Evolutionary conservation across 2,113 vertebrate species (phyloP).

Genomic region (Ardeotis arabs): DNA sequence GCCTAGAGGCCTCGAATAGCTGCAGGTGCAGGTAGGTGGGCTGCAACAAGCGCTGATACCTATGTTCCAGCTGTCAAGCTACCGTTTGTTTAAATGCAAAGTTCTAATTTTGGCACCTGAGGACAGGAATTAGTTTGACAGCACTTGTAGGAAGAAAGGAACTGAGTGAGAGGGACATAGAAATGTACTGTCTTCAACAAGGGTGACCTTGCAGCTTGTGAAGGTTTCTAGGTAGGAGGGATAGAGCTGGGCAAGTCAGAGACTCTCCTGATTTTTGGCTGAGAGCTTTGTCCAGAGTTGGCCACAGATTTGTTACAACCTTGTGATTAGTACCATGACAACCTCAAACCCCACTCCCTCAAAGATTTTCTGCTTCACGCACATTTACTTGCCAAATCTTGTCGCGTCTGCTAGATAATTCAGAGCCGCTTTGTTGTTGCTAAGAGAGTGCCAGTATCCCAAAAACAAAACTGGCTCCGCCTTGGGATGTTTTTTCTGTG

Average conservation of each 20-base stretch:
- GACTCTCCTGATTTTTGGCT: background rate
- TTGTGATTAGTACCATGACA: background rate
- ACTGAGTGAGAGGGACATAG: background rate
- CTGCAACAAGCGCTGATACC: background rate
- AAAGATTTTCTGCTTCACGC: background rate
- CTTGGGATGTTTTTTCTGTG: background rate
- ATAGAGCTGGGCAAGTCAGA: background rate
- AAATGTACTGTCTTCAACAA: background rate
- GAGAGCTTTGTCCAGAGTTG: background rate
- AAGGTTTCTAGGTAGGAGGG: background rate
- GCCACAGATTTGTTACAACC: background rate
- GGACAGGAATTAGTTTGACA: background rate
- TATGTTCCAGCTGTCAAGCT: background rate
- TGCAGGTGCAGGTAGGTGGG: conserved; percentile 9
- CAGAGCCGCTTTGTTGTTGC: background rate
- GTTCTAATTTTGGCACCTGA: background rate
- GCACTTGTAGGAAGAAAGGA: background rate
- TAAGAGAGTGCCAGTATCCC: background rate
- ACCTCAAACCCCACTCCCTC: background rate
- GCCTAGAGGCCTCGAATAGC: background rate
- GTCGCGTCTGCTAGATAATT: accelerated
- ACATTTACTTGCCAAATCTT: background rate
- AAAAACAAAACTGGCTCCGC: background rate
- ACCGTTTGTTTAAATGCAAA: conserved; percentile 25
- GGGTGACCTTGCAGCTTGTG: background rate